Evolutionary conservation across 1,140 invertebrate species (phyloP), one percentile per base, ranked within the genome.

Genomic region (Anagrus nilaparvatae): DNA sequence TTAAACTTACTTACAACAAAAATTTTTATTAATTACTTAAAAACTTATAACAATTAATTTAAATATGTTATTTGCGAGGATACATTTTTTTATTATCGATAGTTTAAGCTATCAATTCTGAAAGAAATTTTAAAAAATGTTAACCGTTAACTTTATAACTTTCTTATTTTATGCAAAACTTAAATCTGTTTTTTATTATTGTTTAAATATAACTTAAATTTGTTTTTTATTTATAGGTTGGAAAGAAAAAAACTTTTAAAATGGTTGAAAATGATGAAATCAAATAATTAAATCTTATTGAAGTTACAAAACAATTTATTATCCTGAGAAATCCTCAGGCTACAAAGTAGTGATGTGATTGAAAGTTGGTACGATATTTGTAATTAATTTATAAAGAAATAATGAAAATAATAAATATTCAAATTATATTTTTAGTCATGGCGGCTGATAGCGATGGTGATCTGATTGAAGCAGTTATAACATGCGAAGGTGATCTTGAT

Each of bases 401-500:
- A n/a, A n/a, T n/a, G n/a, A n/a, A 39, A 34, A 13, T 4, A 29
- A 28, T 16, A 20, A 47, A 14, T 46, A 46, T 46, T 47, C 24
- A 44, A 40, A 47, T 44, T 38, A 27, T 50, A 34, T 52, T 46
- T n/a, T 28, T 47, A 69, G 66, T 66, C 64, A 85, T 86, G 83
- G 82, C 80, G 72, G 76, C 78, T 65, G 78, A 82, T 65, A 78
- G 78, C 70, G 76, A 75, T 71, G 78, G 81, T 71, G 76, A 77
- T 69, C 67, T 74, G 60, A 69, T 80, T 59, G 76, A 80, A 69
- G 81, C 80, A 55, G 77, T 86, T 55, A 73, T 87, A 62, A 86
- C 83, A 44, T 87, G 84, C 67, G 77, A 85, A 64, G 84, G 84
- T 53, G 76, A 86, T 65, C 76, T 84, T 50, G 70, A 73, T 54